Base-by-base conservation (phyloP, 2,888 invertebrate genomes). In the Drosophila nr. medialis region DNA sequence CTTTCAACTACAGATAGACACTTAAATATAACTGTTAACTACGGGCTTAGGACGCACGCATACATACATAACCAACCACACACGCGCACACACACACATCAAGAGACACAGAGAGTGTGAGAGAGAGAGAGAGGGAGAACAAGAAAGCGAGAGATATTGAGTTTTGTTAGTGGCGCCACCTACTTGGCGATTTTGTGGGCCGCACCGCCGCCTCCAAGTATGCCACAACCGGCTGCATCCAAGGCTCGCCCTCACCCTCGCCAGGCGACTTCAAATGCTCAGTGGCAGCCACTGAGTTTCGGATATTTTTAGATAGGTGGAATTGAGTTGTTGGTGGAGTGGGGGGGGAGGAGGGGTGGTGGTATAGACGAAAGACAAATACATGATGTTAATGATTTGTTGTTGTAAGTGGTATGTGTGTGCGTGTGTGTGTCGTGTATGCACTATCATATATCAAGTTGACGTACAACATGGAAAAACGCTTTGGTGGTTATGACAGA, bases 141-240 rank as follows among this genome's bases (percentile, higher is more conserved):
- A 45, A 45, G 54, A 56, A 72, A 67, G 32, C 63, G 50, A 55
- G 62, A 67, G 60, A 72, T 29, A 73, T 49, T 64, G 69, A 66
- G 65, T 58, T 64, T 62, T 55, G 61, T 54, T 63, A 63, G 77
- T 68, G 82, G 80, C 87, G 87, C 85, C 92, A 93, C 93, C 90
- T 93, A 93, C 93, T 93, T 93, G 93, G 92, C 81, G 92, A 87
- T 92, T 92, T 93, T 62, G 92, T 92, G 80, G 93, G 92, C 86
- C 92, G 92, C 91, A 93, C 92, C 88, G 93, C 91, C 82, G 92
- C 90, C 90, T 93, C 93, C 92, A 93, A 90, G 84, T 92, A 92
- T 78, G 93, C 92, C 83, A 92, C 91, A 81, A 93, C 91, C 75
- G 92, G 92, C 83, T 91, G 91, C 88, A 93, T 92, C 92, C 92